Conservation (phyloP, 2,888 invertebrate species). For the Drosophila robusta region DNA sequence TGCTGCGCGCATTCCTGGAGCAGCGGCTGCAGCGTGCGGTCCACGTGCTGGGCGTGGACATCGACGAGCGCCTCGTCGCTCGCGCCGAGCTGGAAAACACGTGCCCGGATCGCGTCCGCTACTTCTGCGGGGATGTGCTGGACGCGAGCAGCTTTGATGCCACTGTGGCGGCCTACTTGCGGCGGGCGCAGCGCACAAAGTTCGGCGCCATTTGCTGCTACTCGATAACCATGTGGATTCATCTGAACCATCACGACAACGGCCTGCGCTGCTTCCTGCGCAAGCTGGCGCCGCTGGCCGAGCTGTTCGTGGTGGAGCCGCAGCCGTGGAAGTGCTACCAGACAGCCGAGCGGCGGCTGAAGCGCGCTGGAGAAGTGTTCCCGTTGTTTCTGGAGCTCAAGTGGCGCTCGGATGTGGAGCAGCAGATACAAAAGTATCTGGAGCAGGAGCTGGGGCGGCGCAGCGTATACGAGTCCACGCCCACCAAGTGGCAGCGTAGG, state of each 20-base stretch:
- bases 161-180: constrained; percentile 86
- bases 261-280: constrained; percentile 89
- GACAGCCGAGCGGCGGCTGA: constrained; percentile 90
- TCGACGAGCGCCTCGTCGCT: constrained; percentile 89
- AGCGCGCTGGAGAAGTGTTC: constrained; percentile 87
- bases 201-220: constrained; percentile 92
- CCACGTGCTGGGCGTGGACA: constrained; percentile 88
- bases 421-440: constrained; percentile 87
- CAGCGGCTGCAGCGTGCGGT: constrained; percentile 56
- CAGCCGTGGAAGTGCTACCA: constrained; percentile 95
- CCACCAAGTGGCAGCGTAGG: constrained; percentile 90
- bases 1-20: constrained; percentile 61
- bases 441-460: constrained; percentile 84
- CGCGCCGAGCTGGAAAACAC: constrained; percentile 87
- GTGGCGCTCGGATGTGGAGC: constrained; percentile 88
- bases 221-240: constrained; percentile 96
- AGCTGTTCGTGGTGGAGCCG: constrained; percentile 90
- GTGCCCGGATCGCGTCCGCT: constrained; percentile 85
- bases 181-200: constrained; percentile 82
- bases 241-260: constrained; percentile 92
- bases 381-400: constrained; percentile 87
- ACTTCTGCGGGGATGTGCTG: constrained; percentile 88
- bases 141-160: constrained; percentile 79
- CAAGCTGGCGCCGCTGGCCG: constrained; percentile 86
- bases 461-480: constrained; percentile 87